Conservation (phyloP, 2,113 vertebrate species). For the Microtus richardsoni region DNA sequence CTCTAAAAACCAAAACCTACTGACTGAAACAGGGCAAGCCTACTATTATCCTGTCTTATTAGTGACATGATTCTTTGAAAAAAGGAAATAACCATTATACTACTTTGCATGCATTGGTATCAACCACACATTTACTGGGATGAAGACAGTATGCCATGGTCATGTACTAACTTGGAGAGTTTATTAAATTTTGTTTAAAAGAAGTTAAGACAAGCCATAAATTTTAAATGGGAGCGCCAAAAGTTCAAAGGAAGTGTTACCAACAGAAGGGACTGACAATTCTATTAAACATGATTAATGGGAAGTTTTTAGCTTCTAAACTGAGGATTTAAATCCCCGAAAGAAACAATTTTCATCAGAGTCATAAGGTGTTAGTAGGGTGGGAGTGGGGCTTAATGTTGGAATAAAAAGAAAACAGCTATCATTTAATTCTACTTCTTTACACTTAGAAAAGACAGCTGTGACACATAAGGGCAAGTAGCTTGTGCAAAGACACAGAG, state of each 20-base stretch:
- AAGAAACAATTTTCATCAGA: not conserved
- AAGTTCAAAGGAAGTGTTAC: not conserved
- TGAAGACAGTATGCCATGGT: not conserved
- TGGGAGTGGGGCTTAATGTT: not conserved
- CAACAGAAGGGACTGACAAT: not conserved
- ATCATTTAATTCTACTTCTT: not conserved
- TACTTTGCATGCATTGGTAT: not conserved
- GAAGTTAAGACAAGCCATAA: not conserved
- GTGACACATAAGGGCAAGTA: not conserved
- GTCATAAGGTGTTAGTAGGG: not conserved
- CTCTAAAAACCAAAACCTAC: not conserved
- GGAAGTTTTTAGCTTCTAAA: not conserved
- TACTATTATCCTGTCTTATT: not conserved
- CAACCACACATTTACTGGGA: not conserved
- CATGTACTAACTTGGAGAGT: not conserved
- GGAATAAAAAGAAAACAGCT: not conserved
- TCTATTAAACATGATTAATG: not conserved
- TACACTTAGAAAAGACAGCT: not conserved
- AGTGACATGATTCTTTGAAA: not conserved
- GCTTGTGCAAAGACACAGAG: not conserved
- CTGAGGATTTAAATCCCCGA: not conserved
- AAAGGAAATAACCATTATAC: not conserved
- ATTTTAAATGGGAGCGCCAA: not conserved
- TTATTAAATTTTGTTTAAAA: constrained; percentile 26
- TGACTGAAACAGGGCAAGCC: not conserved